Evolutionary conservation across 92 coral and sea anemone genomes (phyloP), one percentile per base, ranked within the genome.

Genomic region (Epizoanthus rinbou): DNA sequence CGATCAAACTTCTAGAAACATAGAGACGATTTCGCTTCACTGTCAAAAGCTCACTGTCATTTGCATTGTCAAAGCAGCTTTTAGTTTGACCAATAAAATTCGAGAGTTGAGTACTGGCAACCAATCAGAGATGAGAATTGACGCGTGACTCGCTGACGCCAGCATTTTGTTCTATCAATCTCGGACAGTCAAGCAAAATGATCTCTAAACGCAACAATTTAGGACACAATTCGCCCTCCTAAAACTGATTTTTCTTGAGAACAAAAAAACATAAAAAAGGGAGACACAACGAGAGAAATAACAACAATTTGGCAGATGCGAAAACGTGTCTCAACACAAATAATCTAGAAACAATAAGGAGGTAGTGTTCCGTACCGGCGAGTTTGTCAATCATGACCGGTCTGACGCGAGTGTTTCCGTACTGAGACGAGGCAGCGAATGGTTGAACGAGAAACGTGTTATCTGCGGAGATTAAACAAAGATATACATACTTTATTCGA

Each of bases 371-470:
- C 79, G 39, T 58, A 85, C 92, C 92, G 56, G 92, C 88, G 45
- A 93, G 76, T 54, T 91, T 93, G 6, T 93, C 98, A 11, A 91
- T 76, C 85, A 91, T 89, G 52, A 93, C 84, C 2, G 98, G 98
- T 57, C 90, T 93, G 2, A 93, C 94, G 18, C 98, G 91, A 63
- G 93, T 91, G 87, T 90, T 91, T 1, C 98, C 98, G 33, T 84
- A 93, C 80, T 93, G 98, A 21, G 98, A 81, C 9, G 94, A 90
- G 9, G 98, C 90, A 64, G 96, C 91, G 68, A 93, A 92, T 39
- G 99, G 99, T 73, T 96, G 99, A 37, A 96, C 90, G 39, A 96
- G 90, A 57, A 92, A 83, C 5, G 83, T 84, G 74, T 93, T 93
- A 85, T 96, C 99, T 96, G 88, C 11, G 85, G 70, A 21, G 39